These are phyloP conservation scores for Rhabdornis inornatus DNA, from an alignment of 2,113 vertebrate species.

Conservation along the genomic window DNA sequence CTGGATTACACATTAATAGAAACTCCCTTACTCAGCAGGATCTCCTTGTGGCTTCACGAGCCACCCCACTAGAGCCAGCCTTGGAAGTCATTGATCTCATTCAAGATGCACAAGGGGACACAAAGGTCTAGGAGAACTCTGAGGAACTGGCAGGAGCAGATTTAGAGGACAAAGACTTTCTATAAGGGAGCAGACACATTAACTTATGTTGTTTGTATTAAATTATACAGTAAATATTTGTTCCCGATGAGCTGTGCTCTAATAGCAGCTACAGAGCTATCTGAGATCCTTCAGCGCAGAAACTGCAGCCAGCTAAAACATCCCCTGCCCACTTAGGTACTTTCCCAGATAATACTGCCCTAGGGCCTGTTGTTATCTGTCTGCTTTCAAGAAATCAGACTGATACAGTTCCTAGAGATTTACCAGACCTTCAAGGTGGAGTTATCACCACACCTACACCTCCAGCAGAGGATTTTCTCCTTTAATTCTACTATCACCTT, in stretches of 20 bases:
- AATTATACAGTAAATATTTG: neutral
- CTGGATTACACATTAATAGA: neutral
- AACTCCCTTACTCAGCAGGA: constrained; percentile 21
- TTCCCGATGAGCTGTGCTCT: neutral
- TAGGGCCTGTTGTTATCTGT: neutral
- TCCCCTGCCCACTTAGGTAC: neutral
- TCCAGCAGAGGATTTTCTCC: neutral
- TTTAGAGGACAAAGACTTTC: constrained; percentile 1
- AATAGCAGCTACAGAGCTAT: neutral
- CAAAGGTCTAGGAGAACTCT: neutral
- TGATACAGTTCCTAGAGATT: neutral
- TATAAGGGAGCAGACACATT: neutral
- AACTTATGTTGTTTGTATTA: neutral
- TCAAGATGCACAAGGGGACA: neutral
- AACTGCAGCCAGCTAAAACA: neutral
- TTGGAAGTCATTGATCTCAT: neutral
- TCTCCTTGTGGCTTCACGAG: neutral
- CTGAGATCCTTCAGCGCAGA: neutral
- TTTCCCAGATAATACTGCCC: neutral
- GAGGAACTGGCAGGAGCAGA: neutral
- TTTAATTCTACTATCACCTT: neutral
- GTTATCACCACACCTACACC: neutral
- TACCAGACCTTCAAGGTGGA: neutral
- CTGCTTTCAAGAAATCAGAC: neutral
- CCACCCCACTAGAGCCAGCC: neutral